phyloP scores from a whole-genome alignment of 2,113 vertebrate genomes.

The Hippocampus abdominalis region DNA sequence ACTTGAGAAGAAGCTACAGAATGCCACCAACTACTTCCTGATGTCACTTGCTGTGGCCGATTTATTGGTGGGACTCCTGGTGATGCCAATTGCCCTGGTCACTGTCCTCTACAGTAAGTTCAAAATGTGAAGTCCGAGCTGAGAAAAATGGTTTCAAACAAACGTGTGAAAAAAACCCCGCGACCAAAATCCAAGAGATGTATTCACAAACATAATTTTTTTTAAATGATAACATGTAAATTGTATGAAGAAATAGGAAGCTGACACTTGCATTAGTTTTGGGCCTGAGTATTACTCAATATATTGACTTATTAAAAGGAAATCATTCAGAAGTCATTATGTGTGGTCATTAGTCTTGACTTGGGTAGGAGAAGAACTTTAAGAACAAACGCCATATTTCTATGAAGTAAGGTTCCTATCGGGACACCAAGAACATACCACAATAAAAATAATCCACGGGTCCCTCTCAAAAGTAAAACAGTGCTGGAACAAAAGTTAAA shows the following conservation, averaged over 20 bases:
- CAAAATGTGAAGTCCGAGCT: not conserved
- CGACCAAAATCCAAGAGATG: not conserved
- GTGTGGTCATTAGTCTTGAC: not conserved
- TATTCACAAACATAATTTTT: not conserved
- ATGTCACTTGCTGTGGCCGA: constrained; percentile 94
- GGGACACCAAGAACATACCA: not conserved
- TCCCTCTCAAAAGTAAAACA: not conserved
- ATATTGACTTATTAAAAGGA: no score
- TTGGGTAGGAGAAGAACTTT: not conserved
- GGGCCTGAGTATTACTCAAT: not conserved
- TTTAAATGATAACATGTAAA: not conserved
- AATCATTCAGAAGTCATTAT: not conserved
- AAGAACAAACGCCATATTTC: constrained; percentile 5
- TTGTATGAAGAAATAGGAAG: not conserved
- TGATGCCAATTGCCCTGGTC: constrained; percentile 93
- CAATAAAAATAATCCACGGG: not conserved
- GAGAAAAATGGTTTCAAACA: not conserved
- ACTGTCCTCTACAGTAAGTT: constrained; percentile 80
- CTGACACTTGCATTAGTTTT: not conserved
- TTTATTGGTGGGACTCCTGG: constrained; percentile 91
- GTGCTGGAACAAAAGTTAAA: not conserved
- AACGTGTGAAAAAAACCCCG: not conserved
- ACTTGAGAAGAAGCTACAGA: constrained; percentile 92
- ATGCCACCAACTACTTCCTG: constrained; percentile 97
- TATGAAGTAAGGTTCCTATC: constrained; percentile 13